Evolutionary conservation across 1,140 invertebrate species (phyloP), one percentile per base, ranked within the genome.

Genomic region (Acarapis woodi): DNA sequence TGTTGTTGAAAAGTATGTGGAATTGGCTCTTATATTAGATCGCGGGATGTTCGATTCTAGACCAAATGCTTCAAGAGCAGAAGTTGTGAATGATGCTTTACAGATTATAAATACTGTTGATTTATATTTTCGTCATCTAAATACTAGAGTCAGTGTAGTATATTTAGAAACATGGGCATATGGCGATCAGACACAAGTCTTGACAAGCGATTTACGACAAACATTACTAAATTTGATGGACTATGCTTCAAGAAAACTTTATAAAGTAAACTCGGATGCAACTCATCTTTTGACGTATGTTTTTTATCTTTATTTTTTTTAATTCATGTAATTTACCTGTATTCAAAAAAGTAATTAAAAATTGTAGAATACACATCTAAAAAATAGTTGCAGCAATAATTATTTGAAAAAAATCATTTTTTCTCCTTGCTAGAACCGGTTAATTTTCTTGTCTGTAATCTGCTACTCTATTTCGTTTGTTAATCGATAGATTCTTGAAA

Each of bases 51-150:
- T 85, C 56, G 78, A 83, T 46, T 72, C 74, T 49, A 64, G 79
- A 35, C 8, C 23, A 15, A 85, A 85, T 57, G 75, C 77, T 42
- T 82, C 73, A 26, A 62, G 79, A 40, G 64, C 70, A 5, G 74
- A 87, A 55, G 78, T 88, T 36, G 72, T 88, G 39, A 75, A 80
- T 51, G 82, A 88, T 59, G 78, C 80, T 34, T 75, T 90, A 51
- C 80, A 88, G 65, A 78, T 88, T 45, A 80, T 79, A 34, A 90
- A 93, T 59, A 87, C 88, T 54, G 80, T 80, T 37, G 83, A 93
- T 63, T 60, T 88, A 68, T 88, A 87, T 55, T 85, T 80, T 60
- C 70, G 80, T 42, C 77, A 75, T 20, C 62, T 93, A 46, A 85
- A 80, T 49, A 87, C 85, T 15, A 62, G 82, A 45, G 73, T 90